These are phyloP conservation scores for Baccha elongata DNA, from an alignment of 2,888 invertebrate genomes.

Conservation along the genomic window DNA sequence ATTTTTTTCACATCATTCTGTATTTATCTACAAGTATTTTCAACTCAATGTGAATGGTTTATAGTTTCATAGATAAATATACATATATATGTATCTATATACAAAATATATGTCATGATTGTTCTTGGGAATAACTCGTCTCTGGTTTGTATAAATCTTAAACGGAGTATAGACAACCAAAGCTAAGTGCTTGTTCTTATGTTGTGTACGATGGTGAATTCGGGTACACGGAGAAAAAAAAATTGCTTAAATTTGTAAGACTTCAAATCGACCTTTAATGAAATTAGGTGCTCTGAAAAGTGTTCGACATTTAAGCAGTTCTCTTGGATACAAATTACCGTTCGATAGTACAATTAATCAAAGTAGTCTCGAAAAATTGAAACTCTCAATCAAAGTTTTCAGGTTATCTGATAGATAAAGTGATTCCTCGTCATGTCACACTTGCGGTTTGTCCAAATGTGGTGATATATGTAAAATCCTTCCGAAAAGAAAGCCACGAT, in stretches of 20 bases:
- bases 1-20: neutral
- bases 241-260: neutral
- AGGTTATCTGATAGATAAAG: no score
- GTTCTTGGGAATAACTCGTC: constrained; percentile 58
- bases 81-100: neutral
- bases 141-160: constrained; percentile 54
- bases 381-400: no score
- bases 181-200: constrained; percentile 39
- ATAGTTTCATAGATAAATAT: constrained; percentile 5
- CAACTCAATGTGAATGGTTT: constrained; percentile 30
- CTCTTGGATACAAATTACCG: no score
- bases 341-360: no score
- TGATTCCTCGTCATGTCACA: no score
- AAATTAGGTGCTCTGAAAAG: no score
- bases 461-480: no score
- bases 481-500: no score
- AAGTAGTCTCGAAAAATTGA: no score
- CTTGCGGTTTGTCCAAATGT: no score
- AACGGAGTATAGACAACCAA: constrained; percentile 36
- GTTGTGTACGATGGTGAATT: constrained; percentile 10
- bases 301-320: no score
- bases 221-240: constrained; percentile 30
- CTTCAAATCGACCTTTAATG: neutral
- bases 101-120: constrained; percentile 38
- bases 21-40: constrained; percentile 39